These are phyloP conservation scores for Drosophila cardini DNA, from an alignment of 1,140 invertebrate species.

Conservation along the genomic window DNA sequence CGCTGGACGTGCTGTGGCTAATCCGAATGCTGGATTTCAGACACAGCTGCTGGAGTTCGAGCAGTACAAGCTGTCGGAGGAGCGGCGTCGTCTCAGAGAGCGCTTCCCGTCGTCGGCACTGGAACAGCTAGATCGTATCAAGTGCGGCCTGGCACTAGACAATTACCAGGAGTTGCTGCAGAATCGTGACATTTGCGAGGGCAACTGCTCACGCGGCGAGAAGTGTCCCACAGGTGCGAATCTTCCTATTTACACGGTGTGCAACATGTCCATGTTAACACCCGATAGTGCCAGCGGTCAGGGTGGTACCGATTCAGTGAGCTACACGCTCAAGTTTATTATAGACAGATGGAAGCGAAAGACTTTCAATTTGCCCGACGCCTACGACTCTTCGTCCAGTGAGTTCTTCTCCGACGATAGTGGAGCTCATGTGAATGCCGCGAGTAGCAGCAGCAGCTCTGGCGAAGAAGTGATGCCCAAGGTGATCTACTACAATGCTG, in stretches of 20 bases:
- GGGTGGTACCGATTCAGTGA: slow-evolving; percentile 11
- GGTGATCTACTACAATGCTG: slow-evolving; percentile 53
- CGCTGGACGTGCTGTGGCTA: slow-evolving; percentile 94
- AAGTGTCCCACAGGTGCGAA: slow-evolving; percentile 91
- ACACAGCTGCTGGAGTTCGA: slow-evolving; percentile 97
- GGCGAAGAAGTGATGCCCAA: slow-evolving; percentile 60
- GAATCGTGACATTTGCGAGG: slow-evolving; percentile 92
- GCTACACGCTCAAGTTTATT: slow-evolving; percentile 61
- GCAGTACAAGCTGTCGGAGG: slow-evolving; percentile 91
- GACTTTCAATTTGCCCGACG: not conserved
- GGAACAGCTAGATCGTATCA: slow-evolving; percentile 89
- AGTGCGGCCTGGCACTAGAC: slow-evolving; percentile 90
- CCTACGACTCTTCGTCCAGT: too few species aligned
- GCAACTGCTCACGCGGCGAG: slow-evolving; percentile 92
- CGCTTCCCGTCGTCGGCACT: slow-evolving; percentile 92
- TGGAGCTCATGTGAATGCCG: not conserved
- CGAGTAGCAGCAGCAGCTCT: slow-evolving; percentile 12
- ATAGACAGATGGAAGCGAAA: slow-evolving; percentile 55
- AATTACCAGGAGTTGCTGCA: slow-evolving; percentile 92
- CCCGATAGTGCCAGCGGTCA: not conserved
- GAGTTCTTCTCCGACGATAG: not conserved
- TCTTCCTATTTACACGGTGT: slow-evolving; percentile 65
- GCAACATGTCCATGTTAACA: not conserved
- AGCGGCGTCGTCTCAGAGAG: slow-evolving; percentile 92
- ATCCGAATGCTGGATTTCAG: slow-evolving; percentile 98